Conservation (phyloP, 2,113 vertebrate genomes). For the Syngnathoides biaculeatus region DNA sequence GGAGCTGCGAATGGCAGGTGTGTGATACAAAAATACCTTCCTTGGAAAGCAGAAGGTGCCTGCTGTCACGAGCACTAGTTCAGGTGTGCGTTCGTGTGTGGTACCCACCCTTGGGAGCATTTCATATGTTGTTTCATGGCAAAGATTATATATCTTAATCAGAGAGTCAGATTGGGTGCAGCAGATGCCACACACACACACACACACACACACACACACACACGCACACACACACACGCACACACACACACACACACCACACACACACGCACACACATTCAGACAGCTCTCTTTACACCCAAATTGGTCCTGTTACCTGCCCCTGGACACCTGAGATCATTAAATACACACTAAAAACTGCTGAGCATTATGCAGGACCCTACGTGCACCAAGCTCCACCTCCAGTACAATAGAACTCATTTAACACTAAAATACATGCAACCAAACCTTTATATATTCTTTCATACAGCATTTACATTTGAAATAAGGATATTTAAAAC, state of each 20-base stretch:
- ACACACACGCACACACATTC: constrained; percentile 14
- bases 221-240: constrained; percentile 14
- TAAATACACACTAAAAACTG: constrained; percentile 76
- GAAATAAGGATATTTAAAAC: no score
- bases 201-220: constrained; percentile 8
- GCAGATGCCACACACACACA: constrained; percentile 77
- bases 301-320: constrained; percentile 88
- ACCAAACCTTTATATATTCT: neutral
- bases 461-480: neutral
- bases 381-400: constrained; percentile 22
- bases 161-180: constrained; percentile 84
- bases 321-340: constrained; percentile 71
- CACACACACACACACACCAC: constrained; percentile 21
- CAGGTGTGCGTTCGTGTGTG: constrained; percentile 46
- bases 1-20: constrained; percentile 58
- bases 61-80: constrained; percentile 60
- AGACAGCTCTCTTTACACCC: constrained; percentile 85
- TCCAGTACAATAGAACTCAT: neutral
- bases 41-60: constrained; percentile 42
- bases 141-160: constrained; percentile 94
- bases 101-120: constrained; percentile 69
- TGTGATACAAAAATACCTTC: constrained; percentile 40
- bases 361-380: constrained; percentile 41
- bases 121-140: constrained; percentile 85
- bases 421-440: no score